Evolutionary conservation across 2,113 vertebrate genomes (phyloP), one percentile per base, ranked within the genome.

Genomic region (Bagarius yarrelli): DNA sequence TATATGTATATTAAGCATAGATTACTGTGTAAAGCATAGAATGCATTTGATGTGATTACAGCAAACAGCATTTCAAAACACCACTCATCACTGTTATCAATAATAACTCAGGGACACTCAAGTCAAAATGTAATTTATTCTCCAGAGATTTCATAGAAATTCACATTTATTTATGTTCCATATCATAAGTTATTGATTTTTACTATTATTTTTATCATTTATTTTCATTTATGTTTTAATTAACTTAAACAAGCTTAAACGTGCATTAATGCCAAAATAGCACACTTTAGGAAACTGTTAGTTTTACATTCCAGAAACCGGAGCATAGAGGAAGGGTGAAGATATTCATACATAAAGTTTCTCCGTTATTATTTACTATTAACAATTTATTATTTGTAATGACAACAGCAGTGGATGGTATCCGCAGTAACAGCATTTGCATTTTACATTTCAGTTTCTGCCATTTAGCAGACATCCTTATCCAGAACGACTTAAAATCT

Each of bases 21-120:
- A 40, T 6, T 6, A 6, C 36, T 40, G 25, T 14, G 11, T 47
- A 40, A n/a, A 18, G 32, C 47, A 74, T 25, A 32, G 57, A 40
- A 30, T 19, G 8, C 23, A 16, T 77, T 47, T 72, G 57, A 67
- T 82, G 50, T 80, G 81, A 83, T 66, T 60, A 78, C 27, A 71
- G 57, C 75, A 67, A 76, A 83, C 52, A 61, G 70, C 36, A 77
- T 79, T 85, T 87, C 87, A 89, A 86, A 86, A 66, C 87, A 83
- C 91, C 90, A 92, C 85, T 92, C 91, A 89, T 85, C 88, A 75
- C 25, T 80, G 59, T 87, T 88, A 91, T 92, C 92, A 92, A 78
- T 59, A 85, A 5, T 83, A 59, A n/a, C 81, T 84, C 87, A 89
- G 89, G 90, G 90, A 92, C 91, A 88, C 87, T 85, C 82, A 86